Base-by-base conservation (phyloP, 2,797 vertebrate species). In the Tangara arthus region DNA sequence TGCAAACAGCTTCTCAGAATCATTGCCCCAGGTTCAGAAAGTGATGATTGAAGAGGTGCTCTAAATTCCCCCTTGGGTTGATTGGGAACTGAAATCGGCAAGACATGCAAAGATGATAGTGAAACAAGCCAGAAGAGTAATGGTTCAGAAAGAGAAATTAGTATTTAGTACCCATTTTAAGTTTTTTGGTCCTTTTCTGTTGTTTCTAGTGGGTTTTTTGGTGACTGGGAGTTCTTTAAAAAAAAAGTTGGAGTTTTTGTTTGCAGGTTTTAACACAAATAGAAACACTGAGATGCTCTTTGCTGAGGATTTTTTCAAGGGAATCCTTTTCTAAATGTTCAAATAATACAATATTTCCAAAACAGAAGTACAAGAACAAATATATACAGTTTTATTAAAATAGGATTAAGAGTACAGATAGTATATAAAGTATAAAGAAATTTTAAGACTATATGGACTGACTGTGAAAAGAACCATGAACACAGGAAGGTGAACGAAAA, bases 1-100 rank as follows among this genome's bases (percentile, higher is more conserved):
- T 72, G 65, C 59, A 89, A 94, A 93, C 65, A 94, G 59, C n/a
- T 93, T 82, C 75, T 89, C 50, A 75, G 87, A 94, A 65, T 66
- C 28, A 20, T 77, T 68, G 72, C 75, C 72, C 39, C 64, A 61
- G 49, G 72, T 93, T 93, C 59, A 93, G 65, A 89, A 92, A 81
- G 28, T 15, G 69, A 75, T 89, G 82, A 85, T 78, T 94, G 75
- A 94, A 95, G 82, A 92, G 42, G 27, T 2, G 5, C 12, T 94
- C 30, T 87, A 47, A 89, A 92, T 83, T 93, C 37, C 42, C 59
- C 47, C 53, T 87, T 64, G 41, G 23, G 24, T 82, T 95, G 55
- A 52, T 14, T 52, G 9, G 35, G 28, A 93, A 61, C 42, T 52
- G 23, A 83, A 86, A 83, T 57, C 4, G 0, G 39, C 28, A 88